Percentiles rank a stretch among this genome's conserved stretches.
Conservation (phyloP, 1,140 invertebrate genomes). For the Alviniconcha marisindica region DNA sequence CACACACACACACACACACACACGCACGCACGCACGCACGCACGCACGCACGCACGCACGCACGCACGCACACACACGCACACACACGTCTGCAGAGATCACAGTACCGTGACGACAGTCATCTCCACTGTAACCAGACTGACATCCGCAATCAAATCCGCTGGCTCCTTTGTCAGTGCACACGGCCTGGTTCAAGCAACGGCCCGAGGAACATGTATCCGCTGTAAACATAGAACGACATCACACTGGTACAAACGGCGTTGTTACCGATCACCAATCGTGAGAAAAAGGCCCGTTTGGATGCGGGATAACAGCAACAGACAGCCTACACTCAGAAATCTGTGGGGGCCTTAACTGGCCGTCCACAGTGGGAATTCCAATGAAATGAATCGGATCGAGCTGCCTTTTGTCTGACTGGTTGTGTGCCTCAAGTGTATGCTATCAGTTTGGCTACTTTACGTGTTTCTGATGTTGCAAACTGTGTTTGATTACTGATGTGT, state of each 20-base stretch:
- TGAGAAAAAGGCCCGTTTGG: too few relatives aligned
- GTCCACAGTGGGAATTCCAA: neutral
- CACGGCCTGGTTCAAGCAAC: constrained; percentile 5
- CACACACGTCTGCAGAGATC: neutral
- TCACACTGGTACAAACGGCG: too few relatives aligned
- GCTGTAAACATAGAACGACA: neutral
- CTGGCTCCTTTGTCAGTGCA: neutral
- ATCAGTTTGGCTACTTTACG: too few relatives aligned
- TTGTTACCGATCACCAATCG: too few relatives aligned
- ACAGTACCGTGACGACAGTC: neutral
- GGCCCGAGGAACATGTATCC: neutral
- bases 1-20: constrained; percentile 17
- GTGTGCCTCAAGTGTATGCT: too few relatives aligned
- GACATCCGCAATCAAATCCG: neutral
- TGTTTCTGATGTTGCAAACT: too few relatives aligned
- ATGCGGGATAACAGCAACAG: too few relatives aligned
- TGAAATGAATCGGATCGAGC: too few relatives aligned
- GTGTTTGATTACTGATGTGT: too few relatives aligned
- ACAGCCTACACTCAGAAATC: too few relatives aligned
- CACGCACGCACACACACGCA: constrained; percentile 10
- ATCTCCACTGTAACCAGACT: neutral
- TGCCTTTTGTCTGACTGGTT: too few relatives aligned
- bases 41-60: neutral
- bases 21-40: constrained; percentile 5
- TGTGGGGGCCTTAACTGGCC: too few relatives aligned